Evolutionary conservation across 2,113 vertebrate genomes (phyloP), one percentile per base, ranked within the genome.

Genomic region (Gavialis gangeticus): DNA sequence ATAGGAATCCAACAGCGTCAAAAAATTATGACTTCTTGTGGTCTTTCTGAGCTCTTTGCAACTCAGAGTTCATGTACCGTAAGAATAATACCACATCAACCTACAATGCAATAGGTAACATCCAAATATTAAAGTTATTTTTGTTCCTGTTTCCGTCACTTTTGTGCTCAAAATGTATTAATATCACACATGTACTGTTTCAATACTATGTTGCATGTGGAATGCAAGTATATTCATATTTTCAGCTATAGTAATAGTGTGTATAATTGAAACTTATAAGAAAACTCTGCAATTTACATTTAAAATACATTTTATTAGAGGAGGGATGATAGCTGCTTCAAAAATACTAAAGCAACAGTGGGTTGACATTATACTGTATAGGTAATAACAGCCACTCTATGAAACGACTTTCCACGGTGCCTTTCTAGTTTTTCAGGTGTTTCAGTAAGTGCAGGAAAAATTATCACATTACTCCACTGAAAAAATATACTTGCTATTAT

Each of bases 351-450:
- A 76, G 18, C 25, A 30, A 75, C 37, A 76, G 67, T 67, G 28
- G 85, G 22, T 78, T 87, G 80, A 66, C 63, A 34, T 87, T 46
- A 71, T 76, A 95, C 82, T 62, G 55, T 58, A 84, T 5, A 60
- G 34, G 71, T 83, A 93, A 69, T 27, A 91, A 34, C 66, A 92
- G 46, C 79, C 63, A 85, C 93, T 95, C 89, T 34, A 59, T 2
- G 1, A 46, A 87, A 93, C 30, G 13, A 21, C 24, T 93, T 91
- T 94, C 95, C 87, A 80, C 80, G 85, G 55, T 79, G 89, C 79
- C 64, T 86, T 27, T 88, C 84, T 91, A 55, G 60, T 95, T 95
- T 97, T 96, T 85, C 93, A 79, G 27, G 78, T 89, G 63, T 91
- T 96, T 91, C 71, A 80, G 79, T 84, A 60, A 94, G 71, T 24